These are phyloP conservation scores for Cantharis rustica DNA, from an alignment of 2,888 invertebrate species.

Conservation along the genomic window DNA sequence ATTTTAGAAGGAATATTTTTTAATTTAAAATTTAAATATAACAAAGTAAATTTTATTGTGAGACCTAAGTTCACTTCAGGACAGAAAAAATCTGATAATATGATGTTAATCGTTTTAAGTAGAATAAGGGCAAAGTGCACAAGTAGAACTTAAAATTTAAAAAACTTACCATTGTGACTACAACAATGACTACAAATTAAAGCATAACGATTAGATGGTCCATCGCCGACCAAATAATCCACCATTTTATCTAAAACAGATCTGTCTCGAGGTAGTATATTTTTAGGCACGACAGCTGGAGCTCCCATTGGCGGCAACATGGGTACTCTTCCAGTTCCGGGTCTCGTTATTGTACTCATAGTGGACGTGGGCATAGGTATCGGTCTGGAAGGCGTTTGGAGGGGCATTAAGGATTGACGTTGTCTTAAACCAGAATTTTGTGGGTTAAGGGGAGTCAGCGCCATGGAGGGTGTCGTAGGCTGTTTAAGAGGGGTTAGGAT, in stretches of 20 bases:
- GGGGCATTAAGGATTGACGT: conserved; percentile 5
- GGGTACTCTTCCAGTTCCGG: background rate
- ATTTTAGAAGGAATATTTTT: too few relatives aligned
- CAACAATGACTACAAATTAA: conserved; percentile 90
- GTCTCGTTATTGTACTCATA: background rate
- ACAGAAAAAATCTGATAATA: too few relatives aligned
- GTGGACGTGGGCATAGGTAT: background rate
- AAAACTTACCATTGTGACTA: conserved; percentile 83
- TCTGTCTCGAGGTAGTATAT: conserved; percentile 75
- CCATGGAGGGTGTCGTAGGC: background rate
- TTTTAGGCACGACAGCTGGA: conserved; percentile 65
- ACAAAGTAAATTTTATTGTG: too few relatives aligned
- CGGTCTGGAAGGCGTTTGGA: background rate
- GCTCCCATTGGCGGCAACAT: background rate
- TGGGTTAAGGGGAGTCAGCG: background rate
- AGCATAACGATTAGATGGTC: conserved; percentile 92
- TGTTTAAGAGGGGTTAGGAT: conserved; percentile 11
- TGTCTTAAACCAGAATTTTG: conserved; percentile 14
- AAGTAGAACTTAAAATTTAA: conserved; percentile 33
- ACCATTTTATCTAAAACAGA: conserved; percentile 86
- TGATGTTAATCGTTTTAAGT: too few relatives aligned
- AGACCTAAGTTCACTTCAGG: too few relatives aligned
- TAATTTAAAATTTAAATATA: too few relatives aligned
- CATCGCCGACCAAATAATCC: conserved; percentile 94
- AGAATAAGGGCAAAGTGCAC: background rate